Percentiles rank a stretch among this genome's conserved stretches.
Evolutionary conservation across 2,113 vertebrate species (phyloP).

Genomic region (Gnathonemus echidnorhynchus): DNA sequence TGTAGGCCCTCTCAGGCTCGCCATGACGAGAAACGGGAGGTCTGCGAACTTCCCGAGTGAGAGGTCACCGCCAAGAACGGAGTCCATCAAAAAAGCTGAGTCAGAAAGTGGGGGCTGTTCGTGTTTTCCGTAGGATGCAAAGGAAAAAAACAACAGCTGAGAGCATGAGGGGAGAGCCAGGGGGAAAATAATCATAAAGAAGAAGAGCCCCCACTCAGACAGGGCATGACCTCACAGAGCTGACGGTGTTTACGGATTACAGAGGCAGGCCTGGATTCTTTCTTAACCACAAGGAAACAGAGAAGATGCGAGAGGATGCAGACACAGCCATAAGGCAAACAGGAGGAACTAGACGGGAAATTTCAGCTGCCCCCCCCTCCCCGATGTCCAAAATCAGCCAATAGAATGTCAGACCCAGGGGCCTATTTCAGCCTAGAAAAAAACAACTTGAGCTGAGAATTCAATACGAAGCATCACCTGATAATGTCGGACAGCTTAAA

Average conservation of each 20-base stretch:
- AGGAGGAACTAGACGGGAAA: background rate
- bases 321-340: background rate
- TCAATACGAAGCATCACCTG: background rate
- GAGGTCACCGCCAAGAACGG: background rate
- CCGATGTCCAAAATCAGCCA: background rate
- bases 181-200: background rate
- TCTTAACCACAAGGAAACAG: background rate
- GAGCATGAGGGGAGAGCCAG: background rate
- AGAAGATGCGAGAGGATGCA: background rate
- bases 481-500: background rate
- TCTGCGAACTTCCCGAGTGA: background rate
- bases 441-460: background rate
- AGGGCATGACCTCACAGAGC: background rate
- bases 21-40: background rate
- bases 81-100: background rate
- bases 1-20: background rate
- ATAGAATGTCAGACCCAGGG: background rate
- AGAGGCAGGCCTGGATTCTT: background rate
- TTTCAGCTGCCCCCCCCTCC: background rate
- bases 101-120: background rate
- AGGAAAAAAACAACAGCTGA: background rate
- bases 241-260: background rate
- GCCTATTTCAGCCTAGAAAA: background rate
- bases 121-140: background rate
- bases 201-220: background rate